Evolutionary conservation across 2,888 invertebrate species (phyloP).

Genomic region (Drosophila prolongata): DNA sequence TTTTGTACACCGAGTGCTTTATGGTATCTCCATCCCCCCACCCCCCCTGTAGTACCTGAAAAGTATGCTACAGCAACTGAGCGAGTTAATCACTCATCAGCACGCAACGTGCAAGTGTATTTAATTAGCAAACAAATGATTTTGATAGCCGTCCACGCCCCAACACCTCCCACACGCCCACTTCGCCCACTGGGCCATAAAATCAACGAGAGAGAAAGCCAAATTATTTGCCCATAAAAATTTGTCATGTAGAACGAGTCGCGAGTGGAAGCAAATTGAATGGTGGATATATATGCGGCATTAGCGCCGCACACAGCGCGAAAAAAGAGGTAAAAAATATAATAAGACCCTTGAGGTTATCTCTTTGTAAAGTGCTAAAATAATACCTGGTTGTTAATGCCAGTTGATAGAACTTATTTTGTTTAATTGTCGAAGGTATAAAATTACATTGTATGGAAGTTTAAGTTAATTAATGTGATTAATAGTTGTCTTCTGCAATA

Average conservation of each 20-base stretch:
- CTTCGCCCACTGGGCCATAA: constrained; percentile 29
- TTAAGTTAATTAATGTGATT: too few species aligned
- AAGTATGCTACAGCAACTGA: constrained; percentile 21
- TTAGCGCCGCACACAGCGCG: constrained; percentile 20
- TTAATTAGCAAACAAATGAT: constrained; percentile 70
- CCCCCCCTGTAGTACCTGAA: neutral
- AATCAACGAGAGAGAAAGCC: constrained; percentile 52
- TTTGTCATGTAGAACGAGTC: constrained; percentile 51
- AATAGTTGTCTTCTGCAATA: too few species aligned
- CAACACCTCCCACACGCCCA: constrained; percentile 14
- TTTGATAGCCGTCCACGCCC: constrained; percentile 42
- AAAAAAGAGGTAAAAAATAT: neutral
- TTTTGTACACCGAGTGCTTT: constrained; percentile 10
- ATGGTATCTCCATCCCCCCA: neutral
- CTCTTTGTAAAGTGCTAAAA: too few species aligned
- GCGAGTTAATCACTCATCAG: constrained; percentile 41
- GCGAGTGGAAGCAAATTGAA: constrained; percentile 47
- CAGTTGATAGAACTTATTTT: too few species aligned
- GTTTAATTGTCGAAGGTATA: too few species aligned
- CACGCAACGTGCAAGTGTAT: constrained; percentile 53
- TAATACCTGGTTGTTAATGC: too few species aligned
- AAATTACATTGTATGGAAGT: too few species aligned
- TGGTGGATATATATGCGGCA: constrained; percentile 20
- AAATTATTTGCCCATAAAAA: constrained; percentile 70
- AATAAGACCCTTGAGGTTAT: too few species aligned